These are phyloP conservation scores for Hemicrepidius hirtus DNA, from an alignment of 2,888 invertebrate genomes.

Conservation along the genomic window DNA sequence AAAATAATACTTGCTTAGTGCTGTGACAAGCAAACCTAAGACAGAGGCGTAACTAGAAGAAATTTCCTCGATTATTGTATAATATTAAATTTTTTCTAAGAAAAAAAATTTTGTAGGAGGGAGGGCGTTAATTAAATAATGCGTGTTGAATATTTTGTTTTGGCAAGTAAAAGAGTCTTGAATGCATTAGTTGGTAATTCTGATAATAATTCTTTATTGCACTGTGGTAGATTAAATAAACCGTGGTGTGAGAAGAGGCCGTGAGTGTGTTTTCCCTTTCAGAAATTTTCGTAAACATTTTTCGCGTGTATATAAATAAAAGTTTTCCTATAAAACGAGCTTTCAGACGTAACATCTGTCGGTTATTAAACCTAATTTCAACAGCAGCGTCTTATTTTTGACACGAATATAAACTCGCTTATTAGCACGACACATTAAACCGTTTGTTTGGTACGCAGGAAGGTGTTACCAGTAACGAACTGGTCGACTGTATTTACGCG, in stretches of 20 bases:
- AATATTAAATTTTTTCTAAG: too few species aligned
- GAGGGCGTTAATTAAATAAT: too few species aligned
- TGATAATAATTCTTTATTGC: not conserved
- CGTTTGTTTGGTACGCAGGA: conserved; percentile 22
- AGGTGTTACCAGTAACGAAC: conserved; percentile 32
- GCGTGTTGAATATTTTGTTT: not conserved
- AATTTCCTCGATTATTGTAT: too few species aligned
- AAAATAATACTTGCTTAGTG: conserved; percentile 22
- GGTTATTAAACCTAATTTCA: conserved; percentile 49
- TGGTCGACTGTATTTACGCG: conserved; percentile 58
- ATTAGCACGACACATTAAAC: conserved; percentile 51
- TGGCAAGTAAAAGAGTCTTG: not conserved
- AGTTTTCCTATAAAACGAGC: conserved; percentile 34
- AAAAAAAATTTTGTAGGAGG: too few species aligned
- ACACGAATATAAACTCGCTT: conserved; percentile 58
- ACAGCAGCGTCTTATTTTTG: conserved; percentile 48
- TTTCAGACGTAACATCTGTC: conserved; percentile 39
- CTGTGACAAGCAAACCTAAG: not conserved
- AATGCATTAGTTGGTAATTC: not conserved
- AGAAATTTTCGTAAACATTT: conserved; percentile 18
- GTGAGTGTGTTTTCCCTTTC: conserved; percentile 3
- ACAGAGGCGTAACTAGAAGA: too few species aligned
- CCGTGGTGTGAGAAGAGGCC: not conserved
- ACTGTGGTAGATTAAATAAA: not conserved
- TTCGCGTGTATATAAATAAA: conserved; percentile 26